phyloP scores from a whole-genome alignment of 2,113 vertebrate genomes.

The Gavialis gangeticus region DNA sequence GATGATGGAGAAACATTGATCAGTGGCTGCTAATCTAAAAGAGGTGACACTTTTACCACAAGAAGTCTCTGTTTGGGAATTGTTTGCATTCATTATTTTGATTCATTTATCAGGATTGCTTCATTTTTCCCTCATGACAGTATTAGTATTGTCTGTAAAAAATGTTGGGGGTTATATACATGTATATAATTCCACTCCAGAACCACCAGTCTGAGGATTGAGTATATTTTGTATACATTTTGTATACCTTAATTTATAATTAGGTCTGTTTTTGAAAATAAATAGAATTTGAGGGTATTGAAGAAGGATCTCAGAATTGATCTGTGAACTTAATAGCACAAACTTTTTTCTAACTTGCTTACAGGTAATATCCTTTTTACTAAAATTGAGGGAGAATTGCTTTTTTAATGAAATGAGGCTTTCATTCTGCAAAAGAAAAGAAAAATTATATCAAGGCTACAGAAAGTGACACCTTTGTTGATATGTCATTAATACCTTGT shows the following conservation, averaged over 20 bases:
- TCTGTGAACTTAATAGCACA: too few species aligned
- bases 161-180: too few species aligned
- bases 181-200: neutral
- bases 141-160: too few species aligned
- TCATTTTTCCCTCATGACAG: too few species aligned
- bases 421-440: neutral
- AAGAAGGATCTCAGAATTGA: too few species aligned
- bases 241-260: neutral
- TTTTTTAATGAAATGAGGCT: fast-evolving
- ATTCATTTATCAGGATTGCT: too few species aligned
- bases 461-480: neutral
- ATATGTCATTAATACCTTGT: neutral
- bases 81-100: too few species aligned
- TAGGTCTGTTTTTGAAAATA: neutral
- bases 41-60: neutral
- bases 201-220: neutral
- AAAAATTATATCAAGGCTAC: neutral
- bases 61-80: neutral
- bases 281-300: neutral
- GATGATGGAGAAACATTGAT: neutral
- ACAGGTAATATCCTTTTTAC: neutral
- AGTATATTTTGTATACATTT: neutral
- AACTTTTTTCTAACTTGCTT: too few species aligned
- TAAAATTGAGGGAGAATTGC: neutral
- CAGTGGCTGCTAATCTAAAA: neutral